Percentiles rank a stretch among this genome's conserved stretches.
Evolutionary conservation across 2,888 invertebrate species (phyloP).

Genomic region (Erebia epiphron): DNA sequence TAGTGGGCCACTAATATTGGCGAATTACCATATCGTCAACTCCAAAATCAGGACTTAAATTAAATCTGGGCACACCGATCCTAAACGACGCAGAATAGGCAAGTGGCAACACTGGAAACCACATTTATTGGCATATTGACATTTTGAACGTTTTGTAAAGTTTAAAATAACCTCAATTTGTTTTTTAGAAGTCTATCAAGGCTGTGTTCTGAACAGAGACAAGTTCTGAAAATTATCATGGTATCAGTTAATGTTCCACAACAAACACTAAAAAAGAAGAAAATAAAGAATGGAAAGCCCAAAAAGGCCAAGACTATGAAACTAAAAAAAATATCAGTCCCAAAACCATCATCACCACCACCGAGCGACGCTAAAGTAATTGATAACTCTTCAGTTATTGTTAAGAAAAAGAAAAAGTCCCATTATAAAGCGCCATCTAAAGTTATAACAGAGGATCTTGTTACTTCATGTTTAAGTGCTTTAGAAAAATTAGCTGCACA

Average conservation of each 20-base stretch:
- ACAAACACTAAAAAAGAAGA: conserved; percentile 38
- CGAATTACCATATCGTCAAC: no score
- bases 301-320: conserved; percentile 20
- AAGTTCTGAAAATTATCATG: conserved; percentile 33
- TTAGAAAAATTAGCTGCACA: conserved; percentile 57
- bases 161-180: no score
- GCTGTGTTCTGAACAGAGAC: no score
- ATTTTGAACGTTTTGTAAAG: no score
- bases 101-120: no score
- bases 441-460: conserved; percentile 56
- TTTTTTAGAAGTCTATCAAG: no score
- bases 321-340: not conserved
- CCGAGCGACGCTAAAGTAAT: not conserved
- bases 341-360: conserved; percentile 9
- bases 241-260: conserved; percentile 41
- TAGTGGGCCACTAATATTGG: no score
- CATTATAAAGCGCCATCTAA: conserved; percentile 67
- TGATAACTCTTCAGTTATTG: not conserved
- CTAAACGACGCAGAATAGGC: no score
- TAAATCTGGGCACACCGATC: no score
- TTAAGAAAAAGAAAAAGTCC: conserved; percentile 46
- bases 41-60: no score
- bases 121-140: no score
- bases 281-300: conserved; percentile 32
- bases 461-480: conserved; percentile 59